A percentile compares a stretch with the other conserved stretches of the same genome.
Evolutionary conservation across 1,140 invertebrate genomes (phyloP).

Genomic region (Andrena cerasifolii): DNA sequence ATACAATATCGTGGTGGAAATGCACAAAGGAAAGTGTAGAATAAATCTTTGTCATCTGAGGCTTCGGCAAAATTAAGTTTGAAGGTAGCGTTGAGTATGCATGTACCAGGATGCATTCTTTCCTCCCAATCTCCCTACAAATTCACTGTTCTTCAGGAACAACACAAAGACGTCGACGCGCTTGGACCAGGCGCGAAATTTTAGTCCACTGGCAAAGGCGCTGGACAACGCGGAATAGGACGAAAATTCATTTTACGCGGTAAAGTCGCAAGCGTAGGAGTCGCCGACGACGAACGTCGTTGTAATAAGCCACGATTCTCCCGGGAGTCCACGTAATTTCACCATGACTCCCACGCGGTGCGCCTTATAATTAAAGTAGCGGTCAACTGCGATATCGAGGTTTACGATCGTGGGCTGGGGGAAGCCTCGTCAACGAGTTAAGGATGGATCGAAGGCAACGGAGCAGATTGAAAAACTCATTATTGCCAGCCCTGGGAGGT

Average conservation of each 20-base stretch:
- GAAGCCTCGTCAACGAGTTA: constrained; percentile 17
- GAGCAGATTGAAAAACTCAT: constrained; percentile 10
- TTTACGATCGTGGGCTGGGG: constrained; percentile 2
- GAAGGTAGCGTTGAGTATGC: too few species aligned
- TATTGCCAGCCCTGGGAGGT: background rate
- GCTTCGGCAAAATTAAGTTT: too few species aligned
- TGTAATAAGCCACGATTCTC: constrained; percentile 28
- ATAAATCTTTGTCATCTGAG: too few species aligned
- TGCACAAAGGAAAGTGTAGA: too few species aligned
- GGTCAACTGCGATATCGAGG: constrained; percentile 27
- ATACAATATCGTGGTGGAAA: too few species aligned
- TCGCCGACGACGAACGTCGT: background rate
- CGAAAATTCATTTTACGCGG: constrained; percentile 8
- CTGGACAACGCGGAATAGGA: background rate
- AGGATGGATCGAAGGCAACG: constrained; percentile 9
- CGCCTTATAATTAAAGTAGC: constrained; percentile 27
- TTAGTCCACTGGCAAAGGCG: constrained; percentile 9
- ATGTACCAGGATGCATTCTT: background rate
- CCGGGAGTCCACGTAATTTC: constrained; percentile 22
- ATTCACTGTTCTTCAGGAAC: background rate
- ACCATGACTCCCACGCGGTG: constrained; percentile 18
- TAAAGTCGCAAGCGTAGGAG: background rate
- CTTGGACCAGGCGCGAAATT: background rate
- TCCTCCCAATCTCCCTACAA: background rate
- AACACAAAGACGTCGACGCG: constrained; percentile 10